Evolutionary conservation across 2,797 vertebrate genomes (phyloP).

Genomic region (Hemibagrus guttatus): DNA sequence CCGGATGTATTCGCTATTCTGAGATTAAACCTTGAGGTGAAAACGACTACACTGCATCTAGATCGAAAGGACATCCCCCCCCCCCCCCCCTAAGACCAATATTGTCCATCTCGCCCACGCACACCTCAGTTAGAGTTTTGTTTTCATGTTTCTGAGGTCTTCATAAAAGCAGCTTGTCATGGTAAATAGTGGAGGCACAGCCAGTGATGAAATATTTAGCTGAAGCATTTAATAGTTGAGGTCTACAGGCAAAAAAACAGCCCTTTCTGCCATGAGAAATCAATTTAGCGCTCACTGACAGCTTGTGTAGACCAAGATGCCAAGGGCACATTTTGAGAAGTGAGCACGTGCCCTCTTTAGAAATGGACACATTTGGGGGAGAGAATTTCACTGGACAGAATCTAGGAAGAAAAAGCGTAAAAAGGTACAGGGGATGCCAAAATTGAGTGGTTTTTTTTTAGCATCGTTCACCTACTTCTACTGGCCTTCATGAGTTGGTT

Average conservation of each 20-base stretch:
- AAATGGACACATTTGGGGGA: conserved; percentile 1
- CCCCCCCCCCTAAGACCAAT: neutral
- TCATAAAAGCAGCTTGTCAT: conserved; percentile 54
- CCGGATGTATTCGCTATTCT: conserved; percentile 27
- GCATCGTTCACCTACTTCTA: conserved; percentile 23
- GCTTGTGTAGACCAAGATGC: conserved; percentile 12
- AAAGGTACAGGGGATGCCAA: no score
- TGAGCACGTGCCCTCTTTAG: conserved; percentile 31
- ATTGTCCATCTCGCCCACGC: conserved; percentile 17
- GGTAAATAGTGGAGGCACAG: conserved; percentile 65
- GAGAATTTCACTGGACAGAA: conserved; percentile 21
- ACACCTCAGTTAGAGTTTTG: conserved; percentile 53
- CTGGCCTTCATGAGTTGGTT: conserved; percentile 52
- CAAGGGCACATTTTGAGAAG: conserved; percentile 28
- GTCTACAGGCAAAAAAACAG: conserved; percentile 54
- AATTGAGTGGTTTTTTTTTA: neutral
- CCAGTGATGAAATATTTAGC: conserved; percentile 55
- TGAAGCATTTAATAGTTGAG: conserved; percentile 50
- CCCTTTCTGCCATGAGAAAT: conserved; percentile 43
- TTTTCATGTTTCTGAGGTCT: conserved; percentile 35
- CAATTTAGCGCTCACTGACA: conserved; percentile 15
- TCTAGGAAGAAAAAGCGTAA: neutral
- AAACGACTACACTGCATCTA: conserved; percentile 3
- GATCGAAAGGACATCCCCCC: neutral
- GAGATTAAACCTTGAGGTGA: conserved; percentile 39